These are phyloP conservation scores for Patella ulyssiponensis DNA, from an alignment of 2,888 invertebrate genomes.

Conservation along the genomic window DNA sequence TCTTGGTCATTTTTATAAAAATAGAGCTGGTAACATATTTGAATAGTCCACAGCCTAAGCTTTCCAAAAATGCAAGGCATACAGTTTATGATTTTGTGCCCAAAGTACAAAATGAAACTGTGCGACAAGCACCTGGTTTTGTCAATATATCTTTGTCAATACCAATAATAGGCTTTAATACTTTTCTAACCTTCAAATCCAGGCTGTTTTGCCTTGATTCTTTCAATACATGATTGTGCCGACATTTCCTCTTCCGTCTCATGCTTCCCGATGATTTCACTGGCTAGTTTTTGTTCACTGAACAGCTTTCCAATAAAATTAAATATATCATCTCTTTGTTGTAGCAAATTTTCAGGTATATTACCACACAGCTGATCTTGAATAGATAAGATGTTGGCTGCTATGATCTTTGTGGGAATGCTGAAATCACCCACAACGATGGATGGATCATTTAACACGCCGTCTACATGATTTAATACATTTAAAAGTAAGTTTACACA, in stretches of 20 bases:
- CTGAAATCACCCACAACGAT: background rate
- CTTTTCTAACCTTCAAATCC: background rate
- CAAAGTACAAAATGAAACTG: too few relatives aligned
- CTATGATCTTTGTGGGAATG: background rate
- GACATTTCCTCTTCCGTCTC: background rate
- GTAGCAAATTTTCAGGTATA: background rate
- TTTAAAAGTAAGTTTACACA: background rate
- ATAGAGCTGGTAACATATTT: too few relatives aligned
- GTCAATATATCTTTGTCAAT: too few relatives aligned
- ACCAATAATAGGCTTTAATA: too few relatives aligned
- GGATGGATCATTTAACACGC: background rate
- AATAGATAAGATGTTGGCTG: background rate
- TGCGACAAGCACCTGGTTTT: too few relatives aligned
- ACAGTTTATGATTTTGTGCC: too few relatives aligned
- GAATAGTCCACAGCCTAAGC: too few relatives aligned
- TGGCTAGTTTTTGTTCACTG: background rate
- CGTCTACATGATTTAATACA: background rate
- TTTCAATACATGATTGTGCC: background rate
- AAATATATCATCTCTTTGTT: background rate
- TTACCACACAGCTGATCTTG: background rate
- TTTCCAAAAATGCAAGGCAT: too few relatives aligned
- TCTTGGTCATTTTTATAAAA: too few relatives aligned
- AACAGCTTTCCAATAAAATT: background rate
- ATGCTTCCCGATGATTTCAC: background rate
- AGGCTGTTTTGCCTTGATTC: background rate